Evolutionary conservation across 2,888 invertebrate genomes (phyloP).

Genomic region (Spisula subtruncata): DNA sequence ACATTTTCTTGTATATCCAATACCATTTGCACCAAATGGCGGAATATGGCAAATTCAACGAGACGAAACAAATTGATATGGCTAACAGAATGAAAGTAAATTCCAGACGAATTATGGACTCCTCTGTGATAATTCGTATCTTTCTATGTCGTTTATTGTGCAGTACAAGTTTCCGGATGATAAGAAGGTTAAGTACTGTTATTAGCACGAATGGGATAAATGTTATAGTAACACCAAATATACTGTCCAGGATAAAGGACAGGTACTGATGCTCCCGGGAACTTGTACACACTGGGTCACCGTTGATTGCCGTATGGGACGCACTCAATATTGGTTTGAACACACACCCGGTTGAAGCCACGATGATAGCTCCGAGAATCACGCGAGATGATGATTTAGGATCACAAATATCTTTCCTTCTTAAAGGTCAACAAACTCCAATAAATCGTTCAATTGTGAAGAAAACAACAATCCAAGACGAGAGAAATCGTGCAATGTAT

Average conservation of each 20-base stretch:
- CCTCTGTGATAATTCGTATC: conserved; percentile 79
- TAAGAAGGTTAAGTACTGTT: conserved; percentile 82
- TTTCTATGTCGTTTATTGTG: conserved; percentile 77
- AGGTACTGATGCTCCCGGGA: conserved; percentile 71
- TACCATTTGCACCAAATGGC: conserved; percentile 80
- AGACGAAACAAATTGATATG: conserved; percentile 85
- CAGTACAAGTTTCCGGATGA: conserved; percentile 81
- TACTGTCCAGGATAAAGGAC: conserved; percentile 81
- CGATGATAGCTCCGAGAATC: conserved; percentile 74
- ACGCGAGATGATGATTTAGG: conserved; percentile 79
- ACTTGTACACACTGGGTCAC: conserved; percentile 76
- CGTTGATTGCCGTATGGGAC: conserved; percentile 60
- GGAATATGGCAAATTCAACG: conserved; percentile 85
- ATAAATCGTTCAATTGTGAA: conserved; percentile 86
- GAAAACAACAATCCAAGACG: conserved; percentile 85
- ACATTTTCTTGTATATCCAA: conserved; percentile 57
- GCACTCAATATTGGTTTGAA: conserved; percentile 83
- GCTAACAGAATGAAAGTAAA: conserved; percentile 85
- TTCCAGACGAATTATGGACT: conserved; percentile 84
- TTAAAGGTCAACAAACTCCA: conserved; percentile 84
- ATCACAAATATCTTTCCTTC: conserved; percentile 81
- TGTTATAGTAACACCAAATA: conserved; percentile 83
- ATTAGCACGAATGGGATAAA: conserved; percentile 85
- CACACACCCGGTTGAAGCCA: conserved; percentile 75
- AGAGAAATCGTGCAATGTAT: conserved; percentile 84